phyloP scores from a whole-genome alignment of 2,797 vertebrate species.

The Vespertilio murinus region DNA sequence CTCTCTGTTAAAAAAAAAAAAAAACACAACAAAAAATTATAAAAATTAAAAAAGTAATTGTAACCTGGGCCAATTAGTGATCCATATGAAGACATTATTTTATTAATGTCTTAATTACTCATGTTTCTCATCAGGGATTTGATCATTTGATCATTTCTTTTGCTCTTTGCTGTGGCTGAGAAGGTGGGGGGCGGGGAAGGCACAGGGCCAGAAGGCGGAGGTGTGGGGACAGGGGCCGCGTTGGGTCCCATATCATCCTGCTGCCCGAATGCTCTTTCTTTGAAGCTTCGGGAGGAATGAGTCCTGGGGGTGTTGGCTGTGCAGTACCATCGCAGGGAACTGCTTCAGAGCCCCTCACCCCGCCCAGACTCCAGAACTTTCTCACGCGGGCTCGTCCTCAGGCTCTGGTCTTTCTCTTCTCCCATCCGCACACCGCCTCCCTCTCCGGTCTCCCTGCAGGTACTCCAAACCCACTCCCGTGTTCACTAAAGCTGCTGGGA shows the following conservation, averaged over 20 bases:
- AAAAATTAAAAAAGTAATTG: not conserved
- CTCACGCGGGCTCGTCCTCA: not conserved
- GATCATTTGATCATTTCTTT: slow-evolving; percentile 32
- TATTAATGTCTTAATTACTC: not conserved
- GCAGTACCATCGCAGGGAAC: not conserved
- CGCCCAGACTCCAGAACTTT: not conserved
- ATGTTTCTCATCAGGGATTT: not conserved
- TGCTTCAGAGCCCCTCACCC: too few relatives aligned
- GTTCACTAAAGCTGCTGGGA: not conserved
- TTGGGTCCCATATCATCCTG: not conserved
- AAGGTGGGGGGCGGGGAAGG: not conserved
- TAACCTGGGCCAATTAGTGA: not conserved
- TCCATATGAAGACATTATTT: not conserved
- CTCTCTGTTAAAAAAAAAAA: too few relatives aligned
- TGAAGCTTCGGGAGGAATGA: not conserved
- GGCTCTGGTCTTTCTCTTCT: not conserved
- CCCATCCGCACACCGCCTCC: not conserved
- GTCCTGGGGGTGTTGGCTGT: not conserved
- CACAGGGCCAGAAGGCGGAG: not conserved
- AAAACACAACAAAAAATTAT: too few relatives aligned
- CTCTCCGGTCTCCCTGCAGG: not conserved
- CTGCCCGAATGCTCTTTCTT: not conserved
- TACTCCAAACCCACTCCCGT: not conserved
- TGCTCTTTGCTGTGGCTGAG: not conserved
- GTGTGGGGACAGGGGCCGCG: not conserved